A percentile compares a stretch with the other conserved stretches of the same genome.
Conservation (phyloP, 2,888 invertebrate genomes). For the Cyaniris semiargus region DNA sequence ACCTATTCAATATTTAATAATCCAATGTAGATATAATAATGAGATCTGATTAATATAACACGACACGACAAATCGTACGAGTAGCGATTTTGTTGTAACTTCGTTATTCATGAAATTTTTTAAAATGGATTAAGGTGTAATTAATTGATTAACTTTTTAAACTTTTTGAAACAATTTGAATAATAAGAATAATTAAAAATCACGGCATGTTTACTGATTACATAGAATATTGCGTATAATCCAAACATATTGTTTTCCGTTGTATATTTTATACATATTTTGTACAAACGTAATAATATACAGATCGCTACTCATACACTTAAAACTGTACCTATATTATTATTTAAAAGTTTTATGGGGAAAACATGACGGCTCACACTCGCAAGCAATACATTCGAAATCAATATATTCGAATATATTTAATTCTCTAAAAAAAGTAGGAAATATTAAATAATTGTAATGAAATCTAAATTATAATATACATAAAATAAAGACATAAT, state of each 20-base stretch:
- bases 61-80: conserved; percentile 33
- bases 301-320: not conserved
- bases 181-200: not conserved
- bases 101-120: too few species aligned
- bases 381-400: not conserved
- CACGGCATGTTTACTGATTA: not conserved
- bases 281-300: not conserved
- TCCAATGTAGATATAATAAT: conserved; percentile 45
- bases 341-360: not conserved
- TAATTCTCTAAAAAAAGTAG: not conserved
- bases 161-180: not conserved
- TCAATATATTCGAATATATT: not conserved
- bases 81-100: conserved; percentile 29
- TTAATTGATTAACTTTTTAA: too few species aligned
- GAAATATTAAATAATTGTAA: not conserved
- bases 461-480: not conserved
- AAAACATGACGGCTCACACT: not conserved
- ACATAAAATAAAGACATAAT: not conserved
- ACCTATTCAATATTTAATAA: conserved; percentile 14
- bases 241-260: not conserved
- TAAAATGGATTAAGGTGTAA: too few species aligned
- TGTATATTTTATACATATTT: not conserved
- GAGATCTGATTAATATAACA: conserved; percentile 57
- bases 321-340: not conserved
- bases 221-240: not conserved